These are phyloP conservation scores for Cephus pulcher DNA, from an alignment of 2,888 invertebrate genomes.

Conservation along the genomic window DNA sequence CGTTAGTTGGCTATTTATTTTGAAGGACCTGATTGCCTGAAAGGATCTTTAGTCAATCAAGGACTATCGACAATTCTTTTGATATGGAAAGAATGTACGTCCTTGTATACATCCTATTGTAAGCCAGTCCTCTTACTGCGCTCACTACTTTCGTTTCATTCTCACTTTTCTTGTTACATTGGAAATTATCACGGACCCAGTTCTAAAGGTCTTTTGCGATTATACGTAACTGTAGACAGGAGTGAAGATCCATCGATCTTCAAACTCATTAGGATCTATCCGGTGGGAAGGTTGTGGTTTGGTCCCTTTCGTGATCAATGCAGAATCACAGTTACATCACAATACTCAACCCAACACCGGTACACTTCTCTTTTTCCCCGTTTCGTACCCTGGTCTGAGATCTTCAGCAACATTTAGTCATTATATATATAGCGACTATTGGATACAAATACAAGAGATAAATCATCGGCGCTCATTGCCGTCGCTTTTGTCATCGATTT, in stretches of 20 bases:
- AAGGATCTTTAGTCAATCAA: background rate
- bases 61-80: background rate
- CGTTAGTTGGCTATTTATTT: background rate
- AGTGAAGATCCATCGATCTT: constrained; percentile 21
- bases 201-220: background rate
- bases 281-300: background rate
- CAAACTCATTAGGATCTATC: background rate
- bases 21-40: background rate
- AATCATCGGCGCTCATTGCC: constrained; percentile 43
- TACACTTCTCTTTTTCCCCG: constrained; percentile 8
- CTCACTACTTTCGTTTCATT: background rate
- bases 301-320: background rate
- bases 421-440: background rate
- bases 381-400: constrained; percentile 1
- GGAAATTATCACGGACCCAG: background rate
- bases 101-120: too few species aligned
- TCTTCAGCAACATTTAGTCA: constrained; percentile 22
- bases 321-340: background rate
- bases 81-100: background rate
- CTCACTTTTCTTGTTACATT: background rate
- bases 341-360: constrained; percentile 9
- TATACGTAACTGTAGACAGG: background rate
- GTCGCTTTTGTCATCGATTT: constrained; percentile 26
- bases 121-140: too few species aligned
- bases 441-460: constrained; percentile 42